Base-by-base conservation (phyloP, 2,888 invertebrate species). In the Urechis unicinctus region DNA sequence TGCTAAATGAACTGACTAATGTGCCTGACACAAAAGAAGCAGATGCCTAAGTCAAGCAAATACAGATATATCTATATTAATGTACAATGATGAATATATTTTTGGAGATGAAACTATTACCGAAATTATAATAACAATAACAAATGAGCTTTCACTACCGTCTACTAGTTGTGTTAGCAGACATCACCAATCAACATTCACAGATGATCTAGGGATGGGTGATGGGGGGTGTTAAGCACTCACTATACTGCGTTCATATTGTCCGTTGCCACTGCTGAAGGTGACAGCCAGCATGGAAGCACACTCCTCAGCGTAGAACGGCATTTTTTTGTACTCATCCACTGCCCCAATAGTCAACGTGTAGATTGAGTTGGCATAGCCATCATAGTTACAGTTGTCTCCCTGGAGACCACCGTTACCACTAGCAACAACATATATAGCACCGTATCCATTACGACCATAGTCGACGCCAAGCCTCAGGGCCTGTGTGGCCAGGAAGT, bases 371-470 rank as follows among this genome's bases (percentile, higher is more conserved):
- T 78, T 79, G 2, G 79, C 79, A 64, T 79, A 79, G 17, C 79
- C 79, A 64, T 79, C 79, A 68, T 71, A 79, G 64, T 79, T 79
- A 65, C 79, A 79, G 65, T 79, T 78, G 63, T 79, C 79, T n/a
- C 65, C 62, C 52, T 66, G 63, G 24, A 60, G 61, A 17, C 79
- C 79, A 28, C 79, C 79, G 57, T 79, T 79, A 28, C 79, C 79
- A 62, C 78, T 78, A 42, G 79, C 79, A 58, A 79, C 76, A 44
- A 79, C 78, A 65, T 73, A 79, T n/a, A 79, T 71, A 58, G 71
- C 71, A 6, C 79, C 79, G 57, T 75, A 75, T 26, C 79, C 72
- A 57, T 67, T 52, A 50, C 79, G 67, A 60, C 75, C 74, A 66
- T 69, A 71, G 53, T 73, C 69, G 21, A 75, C 72, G 6, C 78